phyloP scores from a whole-genome alignment of 2,888 invertebrate species.

The Hymenopus coronatus region DNA sequence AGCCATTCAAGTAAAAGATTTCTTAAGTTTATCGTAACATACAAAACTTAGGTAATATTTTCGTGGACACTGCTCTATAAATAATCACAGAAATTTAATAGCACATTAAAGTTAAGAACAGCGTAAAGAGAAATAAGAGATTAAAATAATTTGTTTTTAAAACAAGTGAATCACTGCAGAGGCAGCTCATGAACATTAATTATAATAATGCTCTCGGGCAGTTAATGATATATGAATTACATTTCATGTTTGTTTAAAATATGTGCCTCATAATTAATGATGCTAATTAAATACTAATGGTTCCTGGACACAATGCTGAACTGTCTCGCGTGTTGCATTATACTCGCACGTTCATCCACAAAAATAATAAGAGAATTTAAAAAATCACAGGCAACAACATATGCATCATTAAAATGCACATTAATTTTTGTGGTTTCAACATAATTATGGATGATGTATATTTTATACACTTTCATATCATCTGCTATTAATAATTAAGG shows the following conservation, averaged over 20 bases:
- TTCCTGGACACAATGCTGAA: background rate
- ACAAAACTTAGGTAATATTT: no score
- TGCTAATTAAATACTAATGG: background rate
- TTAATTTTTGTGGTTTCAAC: background rate
- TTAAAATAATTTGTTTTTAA: background rate
- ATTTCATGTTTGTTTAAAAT: background rate
- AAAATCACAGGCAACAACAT: background rate
- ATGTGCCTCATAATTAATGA: background rate
- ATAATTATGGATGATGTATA: no score
- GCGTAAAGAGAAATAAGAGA: background rate
- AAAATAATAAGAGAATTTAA: background rate
- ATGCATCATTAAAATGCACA: background rate
- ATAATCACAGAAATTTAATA: no score
- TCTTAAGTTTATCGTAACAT: no score
- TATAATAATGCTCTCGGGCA: background rate
- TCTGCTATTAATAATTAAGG: no score
- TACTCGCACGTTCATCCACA: background rate
- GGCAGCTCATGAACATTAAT: background rate
- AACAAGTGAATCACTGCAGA: background rate
- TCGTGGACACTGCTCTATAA: no score
- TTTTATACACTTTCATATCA: no score
- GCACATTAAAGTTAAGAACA: no score
- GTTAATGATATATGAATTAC: background rate
- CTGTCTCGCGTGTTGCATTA: background rate
- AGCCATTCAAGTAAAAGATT: no score